These are phyloP conservation scores for Conomelus anceps DNA, from an alignment of 2,888 invertebrate genomes.

Conservation along the genomic window DNA sequence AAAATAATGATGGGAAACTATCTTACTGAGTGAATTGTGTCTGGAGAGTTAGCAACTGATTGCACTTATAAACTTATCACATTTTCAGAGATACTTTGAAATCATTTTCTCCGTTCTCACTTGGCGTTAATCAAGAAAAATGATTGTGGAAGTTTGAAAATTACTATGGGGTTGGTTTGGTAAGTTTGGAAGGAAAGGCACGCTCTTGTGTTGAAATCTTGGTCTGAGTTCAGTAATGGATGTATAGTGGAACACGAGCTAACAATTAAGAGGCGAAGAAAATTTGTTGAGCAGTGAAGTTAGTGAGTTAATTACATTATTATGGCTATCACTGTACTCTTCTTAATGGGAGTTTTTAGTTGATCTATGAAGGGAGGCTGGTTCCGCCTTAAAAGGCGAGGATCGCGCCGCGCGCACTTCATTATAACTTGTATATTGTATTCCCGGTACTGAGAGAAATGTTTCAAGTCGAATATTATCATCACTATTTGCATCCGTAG, in stretches of 20 bases:
- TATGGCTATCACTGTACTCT: conserved; percentile 22
- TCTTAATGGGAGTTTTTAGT: conserved; percentile 29
- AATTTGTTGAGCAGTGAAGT: conserved; percentile 16
- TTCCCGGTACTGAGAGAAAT: background rate
- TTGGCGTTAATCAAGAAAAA: background rate
- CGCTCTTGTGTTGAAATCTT: background rate
- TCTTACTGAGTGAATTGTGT: background rate
- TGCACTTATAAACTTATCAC: background rate
- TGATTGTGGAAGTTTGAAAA: background rate
- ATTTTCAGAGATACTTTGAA: background rate
- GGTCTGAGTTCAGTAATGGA: conserved; percentile 1
- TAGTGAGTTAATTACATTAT: conserved; percentile 22
- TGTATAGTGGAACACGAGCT: background rate
- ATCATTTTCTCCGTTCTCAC: background rate
- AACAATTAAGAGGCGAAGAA: conserved; percentile 22
- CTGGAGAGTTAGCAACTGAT: background rate
- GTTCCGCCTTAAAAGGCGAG: background rate
- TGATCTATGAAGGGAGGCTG: conserved; percentile 3
- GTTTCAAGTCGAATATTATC: background rate
- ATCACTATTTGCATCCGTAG: background rate
- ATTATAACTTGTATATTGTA: conserved; percentile 12
- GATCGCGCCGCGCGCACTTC: background rate
- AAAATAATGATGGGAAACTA: background rate
- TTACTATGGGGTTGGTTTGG: background rate
- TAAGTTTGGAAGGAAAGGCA: background rate